Conservation (phyloP, 2,113 vertebrate species). For the Tupaia tana region DNA sequence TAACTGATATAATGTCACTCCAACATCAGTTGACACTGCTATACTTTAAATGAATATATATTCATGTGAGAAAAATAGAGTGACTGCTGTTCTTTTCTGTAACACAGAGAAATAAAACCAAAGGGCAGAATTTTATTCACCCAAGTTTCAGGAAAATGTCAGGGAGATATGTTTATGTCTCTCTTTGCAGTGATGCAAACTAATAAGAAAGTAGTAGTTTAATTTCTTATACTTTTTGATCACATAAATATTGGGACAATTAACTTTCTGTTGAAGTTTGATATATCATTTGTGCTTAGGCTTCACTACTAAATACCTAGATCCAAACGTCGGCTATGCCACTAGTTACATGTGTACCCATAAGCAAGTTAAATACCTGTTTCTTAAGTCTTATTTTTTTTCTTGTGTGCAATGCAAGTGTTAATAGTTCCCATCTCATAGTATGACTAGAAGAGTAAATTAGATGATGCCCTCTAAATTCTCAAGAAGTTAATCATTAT, state of each 20-base stretch:
- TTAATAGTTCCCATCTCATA: constrained; percentile 42
- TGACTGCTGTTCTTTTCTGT: neutral
- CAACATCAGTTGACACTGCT: neutral
- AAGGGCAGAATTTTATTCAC: neutral
- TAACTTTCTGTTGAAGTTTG: neutral
- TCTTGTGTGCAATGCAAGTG: neutral
- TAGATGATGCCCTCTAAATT: neutral
- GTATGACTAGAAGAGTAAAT: neutral
- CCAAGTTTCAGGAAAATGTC: neutral
- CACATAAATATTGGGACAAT: neutral
- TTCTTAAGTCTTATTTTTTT: neutral
- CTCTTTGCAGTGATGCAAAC: constrained; percentile 72
- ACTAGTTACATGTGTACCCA: neutral
- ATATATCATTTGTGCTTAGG: neutral
- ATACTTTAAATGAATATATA: neutral
- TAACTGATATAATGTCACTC: neutral
- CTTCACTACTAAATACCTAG: neutral
- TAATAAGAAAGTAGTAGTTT: neutral
- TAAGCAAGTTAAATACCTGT: neutral
- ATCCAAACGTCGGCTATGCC: neutral
- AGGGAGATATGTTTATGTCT: neutral
- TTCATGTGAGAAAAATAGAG: neutral
- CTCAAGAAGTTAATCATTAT: neutral
- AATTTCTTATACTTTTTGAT: constrained; percentile 2
- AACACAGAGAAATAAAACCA: neutral